Evolutionary conservation across 1,140 invertebrate genomes (phyloP).

Genomic region (Hyphantria cunea): DNA sequence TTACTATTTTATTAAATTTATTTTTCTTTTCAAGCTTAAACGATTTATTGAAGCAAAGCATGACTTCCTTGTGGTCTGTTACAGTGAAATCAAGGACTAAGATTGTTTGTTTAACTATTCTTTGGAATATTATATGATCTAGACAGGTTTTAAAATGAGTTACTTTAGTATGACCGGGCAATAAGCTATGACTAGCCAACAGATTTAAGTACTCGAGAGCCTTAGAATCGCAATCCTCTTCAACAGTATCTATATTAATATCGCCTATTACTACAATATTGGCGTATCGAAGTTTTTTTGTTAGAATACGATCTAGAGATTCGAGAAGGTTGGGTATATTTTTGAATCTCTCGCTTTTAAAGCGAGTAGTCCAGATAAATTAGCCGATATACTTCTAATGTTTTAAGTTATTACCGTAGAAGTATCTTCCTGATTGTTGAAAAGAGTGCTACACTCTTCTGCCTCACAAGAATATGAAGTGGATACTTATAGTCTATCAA

Average conservation of each 20-base stretch:
- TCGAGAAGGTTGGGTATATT: neutral
- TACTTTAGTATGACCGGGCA: neutral
- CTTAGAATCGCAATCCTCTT: neutral
- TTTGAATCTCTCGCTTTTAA: neutral
- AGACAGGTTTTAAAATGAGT: neutral
- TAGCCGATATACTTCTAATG: slow-evolving; percentile 1
- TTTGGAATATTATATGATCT: neutral
- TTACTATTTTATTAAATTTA: too few relatives aligned
- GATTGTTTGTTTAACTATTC: neutral
- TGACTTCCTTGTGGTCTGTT: slow-evolving; percentile 1
- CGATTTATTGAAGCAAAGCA: neutral
- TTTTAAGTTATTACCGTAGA: neutral
- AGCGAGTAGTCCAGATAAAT: neutral
- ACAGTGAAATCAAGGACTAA: neutral
- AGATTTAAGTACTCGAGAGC: neutral
- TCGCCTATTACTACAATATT: slow-evolving; percentile 5
- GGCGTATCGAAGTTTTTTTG: neutral
- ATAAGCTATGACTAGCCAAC: neutral
- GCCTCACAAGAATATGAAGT: too few relatives aligned
- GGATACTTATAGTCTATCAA: too few relatives aligned
- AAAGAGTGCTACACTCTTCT: too few relatives aligned
- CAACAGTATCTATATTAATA: neutral
- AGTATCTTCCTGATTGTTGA: neutral
- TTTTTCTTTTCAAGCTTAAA: too few relatives aligned
- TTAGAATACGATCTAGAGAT: neutral